Percentiles rank a stretch among this genome's conserved stretches.
phyloP scores from a whole-genome alignment of 2,797 vertebrate genomes.

The Hyperoplus lanceolatus region DNA sequence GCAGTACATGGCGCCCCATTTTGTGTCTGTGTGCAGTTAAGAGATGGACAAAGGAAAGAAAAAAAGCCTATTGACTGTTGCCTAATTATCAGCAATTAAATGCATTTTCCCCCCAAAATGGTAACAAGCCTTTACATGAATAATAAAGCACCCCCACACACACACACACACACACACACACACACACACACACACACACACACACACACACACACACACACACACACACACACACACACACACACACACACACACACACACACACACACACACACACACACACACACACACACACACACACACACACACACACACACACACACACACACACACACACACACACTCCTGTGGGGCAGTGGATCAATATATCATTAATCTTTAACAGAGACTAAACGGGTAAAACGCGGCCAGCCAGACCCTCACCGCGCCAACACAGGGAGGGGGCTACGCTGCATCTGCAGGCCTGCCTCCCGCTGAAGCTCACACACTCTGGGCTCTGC shows the following conservation, averaged over 20 bases:
- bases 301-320: conserved; percentile 14
- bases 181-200: conserved; percentile 21
- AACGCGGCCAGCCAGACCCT: conserved; percentile 83
- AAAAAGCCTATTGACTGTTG: conserved; percentile 46
- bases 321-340: conserved; percentile 30
- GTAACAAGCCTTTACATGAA: conserved; percentile 52
- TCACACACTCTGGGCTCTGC: conserved; percentile 65
- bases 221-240: too few relatives aligned
- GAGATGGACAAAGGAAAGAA: conserved; percentile 59
- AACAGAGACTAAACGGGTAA: conserved; percentile 85
- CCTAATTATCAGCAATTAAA: conserved; percentile 76
- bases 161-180: conserved; percentile 26
- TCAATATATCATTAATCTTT: conserved; percentile 88
- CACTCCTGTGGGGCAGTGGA: conserved; percentile 72
- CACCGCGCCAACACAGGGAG: conserved; percentile 77
- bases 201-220: too few relatives aligned
- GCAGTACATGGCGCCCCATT: conserved; percentile 56
- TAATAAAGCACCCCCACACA: conserved; percentile 27
- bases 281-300: conserved; percentile 24
- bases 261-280: conserved; percentile 39
- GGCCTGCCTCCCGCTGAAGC: conserved; percentile 57
- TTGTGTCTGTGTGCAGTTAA: conserved; percentile 60
- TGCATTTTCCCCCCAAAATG: conserved; percentile 53
- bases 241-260: too few relatives aligned
- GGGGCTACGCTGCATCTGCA: conserved; percentile 79